Evolutionary conservation across 2,113 vertebrate species (phyloP).

Genomic region (Pitta sordida): DNA sequence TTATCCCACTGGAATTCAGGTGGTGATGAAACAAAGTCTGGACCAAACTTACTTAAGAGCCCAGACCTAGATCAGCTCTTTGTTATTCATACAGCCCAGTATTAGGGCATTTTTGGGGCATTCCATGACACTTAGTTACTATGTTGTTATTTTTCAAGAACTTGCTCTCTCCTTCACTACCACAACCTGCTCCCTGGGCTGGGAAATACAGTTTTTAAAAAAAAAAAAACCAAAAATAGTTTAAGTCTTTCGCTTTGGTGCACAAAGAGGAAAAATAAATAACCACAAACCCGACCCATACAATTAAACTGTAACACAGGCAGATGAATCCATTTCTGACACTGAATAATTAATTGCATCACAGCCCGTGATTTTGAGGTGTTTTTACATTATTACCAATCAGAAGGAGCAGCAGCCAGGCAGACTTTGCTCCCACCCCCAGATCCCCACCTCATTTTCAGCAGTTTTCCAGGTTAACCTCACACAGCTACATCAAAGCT

Average conservation of each 20-base stretch:
- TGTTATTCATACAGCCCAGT: not conserved
- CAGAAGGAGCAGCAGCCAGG: not conserved
- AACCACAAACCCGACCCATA: not conserved
- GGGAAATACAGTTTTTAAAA: not conserved
- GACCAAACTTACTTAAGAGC: not conserved
- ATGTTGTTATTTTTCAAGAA: not conserved
- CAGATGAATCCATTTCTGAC: not conserved
- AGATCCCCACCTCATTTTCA: not conserved
- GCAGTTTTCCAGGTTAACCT: not conserved
- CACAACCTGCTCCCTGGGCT: not conserved
- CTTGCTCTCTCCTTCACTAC: not conserved
- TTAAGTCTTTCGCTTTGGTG: not conserved
- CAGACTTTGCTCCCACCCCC: not conserved
- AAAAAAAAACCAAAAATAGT: not conserved
- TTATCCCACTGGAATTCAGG: not conserved
- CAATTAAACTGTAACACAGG: not conserved
- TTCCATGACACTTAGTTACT: not conserved
- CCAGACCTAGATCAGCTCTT: not conserved
- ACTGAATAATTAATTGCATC: conserved; percentile 34
- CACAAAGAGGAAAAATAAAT: not conserved
- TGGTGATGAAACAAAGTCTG: not conserved
- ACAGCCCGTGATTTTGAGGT: not conserved
- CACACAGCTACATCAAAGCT: not conserved
- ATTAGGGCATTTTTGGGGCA: not conserved
- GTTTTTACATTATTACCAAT: not conserved